Base-by-base conservation (phyloP, 2,113 vertebrate species). In the Aramus guarauna region DNA sequence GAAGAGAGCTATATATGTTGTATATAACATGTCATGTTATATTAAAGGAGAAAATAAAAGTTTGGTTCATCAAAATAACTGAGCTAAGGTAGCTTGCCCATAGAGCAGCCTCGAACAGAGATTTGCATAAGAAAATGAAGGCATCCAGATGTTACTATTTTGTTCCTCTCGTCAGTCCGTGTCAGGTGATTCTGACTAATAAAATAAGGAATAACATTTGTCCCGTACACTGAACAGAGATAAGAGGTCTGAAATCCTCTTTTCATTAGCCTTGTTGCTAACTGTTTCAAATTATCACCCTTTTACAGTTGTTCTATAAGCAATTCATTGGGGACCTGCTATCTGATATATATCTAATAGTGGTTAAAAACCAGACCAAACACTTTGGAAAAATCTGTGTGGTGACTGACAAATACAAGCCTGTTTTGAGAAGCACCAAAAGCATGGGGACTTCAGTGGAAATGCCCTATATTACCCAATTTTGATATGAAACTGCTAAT, bases 141-240 rank as follows among this genome's bases (percentile, higher is more conserved):
- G 64, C 52, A 56, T 45, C 15, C 56, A 81, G 52, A 63, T 48
- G 67, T 55, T 67, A 55, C 41, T 58, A 3, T 23, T 95, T 91
- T 68, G 12, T 37, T 92, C 43, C 36, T 77, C 58, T 85, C 69
- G 68, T 92, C 53, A 74, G 52, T 39, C 80, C 69, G 2, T 8
- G 56, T 68, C 73, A 95, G 52, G 45, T 89, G 91, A 67, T 89
- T 91, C 76, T 92, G 60, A 43, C 76, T 91, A 95, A 92, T 92
- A 89, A 91, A 87, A 85, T 7, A 63, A 27, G 34, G 29, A 76
- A 72, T 62, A 84, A 52, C 59, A 30, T 94, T 92, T 85, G 56
- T 75, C 76, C 86, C 17, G 0, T 47, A 39, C 59, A 34, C n/a
- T 15, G 26, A 77, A 34, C 43, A 68, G 80, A 92, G 64, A 91